phyloP scores from a whole-genome alignment of 2,113 vertebrate genomes.

The Catharus fuscescens region DNA sequence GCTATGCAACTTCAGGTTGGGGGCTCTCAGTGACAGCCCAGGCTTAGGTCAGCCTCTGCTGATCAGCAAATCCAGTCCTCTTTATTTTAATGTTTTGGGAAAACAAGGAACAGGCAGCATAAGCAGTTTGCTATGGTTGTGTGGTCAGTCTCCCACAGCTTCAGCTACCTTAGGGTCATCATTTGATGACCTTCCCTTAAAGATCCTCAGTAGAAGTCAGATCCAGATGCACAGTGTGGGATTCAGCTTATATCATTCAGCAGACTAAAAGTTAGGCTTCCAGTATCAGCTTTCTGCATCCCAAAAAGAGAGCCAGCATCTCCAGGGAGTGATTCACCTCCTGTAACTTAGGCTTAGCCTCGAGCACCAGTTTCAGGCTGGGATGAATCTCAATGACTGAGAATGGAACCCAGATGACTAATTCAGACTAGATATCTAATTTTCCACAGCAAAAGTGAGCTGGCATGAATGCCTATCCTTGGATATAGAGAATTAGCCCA shows the following conservation, averaged over 20 bases:
- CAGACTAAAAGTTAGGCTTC: not conserved
- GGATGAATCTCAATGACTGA: conserved; percentile 17
- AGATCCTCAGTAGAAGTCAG: not conserved
- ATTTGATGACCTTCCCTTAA: not conserved
- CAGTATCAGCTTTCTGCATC: not conserved
- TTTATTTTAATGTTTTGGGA: not conserved
- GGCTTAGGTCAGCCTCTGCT: conserved; percentile 36
- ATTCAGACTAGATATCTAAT: conserved; percentile 51
- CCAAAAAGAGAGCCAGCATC: not conserved
- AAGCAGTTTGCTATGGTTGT: not conserved
- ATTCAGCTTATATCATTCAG: not conserved
- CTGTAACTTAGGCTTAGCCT: conserved; percentile 24
- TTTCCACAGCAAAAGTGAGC: conserved; percentile 3
- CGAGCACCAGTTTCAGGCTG: not conserved
- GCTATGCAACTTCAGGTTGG: not conserved
- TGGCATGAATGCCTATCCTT: conserved; percentile 14
- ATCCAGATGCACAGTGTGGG: not conserved
- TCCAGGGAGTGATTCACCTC: conserved; percentile 40
- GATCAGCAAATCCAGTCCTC: conserved; percentile 21
- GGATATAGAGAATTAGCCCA: conserved; percentile 36
- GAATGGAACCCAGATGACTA: conserved; percentile 39
- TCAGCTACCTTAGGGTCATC: not conserved
- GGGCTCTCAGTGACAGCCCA: not conserved
- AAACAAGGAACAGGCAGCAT: not conserved
- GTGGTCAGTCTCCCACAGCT: not conserved